A percentile compares a stretch with the other conserved stretches of the same genome.
Conservation (phyloP, 2,797 vertebrate species). For the Alcedo atthis region DNA sequence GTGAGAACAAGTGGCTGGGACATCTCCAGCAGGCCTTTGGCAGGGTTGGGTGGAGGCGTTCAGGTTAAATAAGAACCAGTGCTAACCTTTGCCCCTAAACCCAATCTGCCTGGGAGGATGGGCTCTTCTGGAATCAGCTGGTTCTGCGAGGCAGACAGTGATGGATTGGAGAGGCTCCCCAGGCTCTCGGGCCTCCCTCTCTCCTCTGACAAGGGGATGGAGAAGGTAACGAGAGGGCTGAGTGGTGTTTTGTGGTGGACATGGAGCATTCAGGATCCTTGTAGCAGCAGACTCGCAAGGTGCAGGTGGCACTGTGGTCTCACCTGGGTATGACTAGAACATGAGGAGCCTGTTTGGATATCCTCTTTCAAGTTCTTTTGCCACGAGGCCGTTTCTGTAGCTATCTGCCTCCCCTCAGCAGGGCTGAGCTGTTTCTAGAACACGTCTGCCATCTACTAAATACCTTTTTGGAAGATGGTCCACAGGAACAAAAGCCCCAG, state of each 20-base stretch:
- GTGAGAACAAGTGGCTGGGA: constrained; percentile 2
- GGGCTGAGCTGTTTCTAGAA: neutral
- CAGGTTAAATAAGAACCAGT: constrained; percentile 30
- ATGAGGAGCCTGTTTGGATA: neutral
- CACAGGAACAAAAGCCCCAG: rapidly evolving
- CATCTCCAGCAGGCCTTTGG: neutral
- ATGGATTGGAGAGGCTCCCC: neutral
- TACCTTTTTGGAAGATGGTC: rapidly evolving
- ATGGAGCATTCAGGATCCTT: too few species aligned
- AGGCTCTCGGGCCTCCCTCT: rapidly evolving
- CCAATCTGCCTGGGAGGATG: neutral
- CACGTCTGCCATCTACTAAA: neutral
- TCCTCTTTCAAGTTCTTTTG: neutral
- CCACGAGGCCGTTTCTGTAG: rapidly evolving
- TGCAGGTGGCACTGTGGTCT: neutral
- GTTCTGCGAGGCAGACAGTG: neutral
- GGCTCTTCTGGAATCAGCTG: neutral
- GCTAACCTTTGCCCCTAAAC: constrained; percentile 35
- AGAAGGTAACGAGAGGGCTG: neutral
- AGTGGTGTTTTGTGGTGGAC: neutral
- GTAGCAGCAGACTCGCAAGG: neutral
- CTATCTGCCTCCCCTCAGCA: neutral
- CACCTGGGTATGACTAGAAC: neutral
- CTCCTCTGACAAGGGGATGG: neutral
- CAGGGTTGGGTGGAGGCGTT: neutral